Conservation (phyloP, 2,113 vertebrate species). For the Gymnocephalus cernua region DNA sequence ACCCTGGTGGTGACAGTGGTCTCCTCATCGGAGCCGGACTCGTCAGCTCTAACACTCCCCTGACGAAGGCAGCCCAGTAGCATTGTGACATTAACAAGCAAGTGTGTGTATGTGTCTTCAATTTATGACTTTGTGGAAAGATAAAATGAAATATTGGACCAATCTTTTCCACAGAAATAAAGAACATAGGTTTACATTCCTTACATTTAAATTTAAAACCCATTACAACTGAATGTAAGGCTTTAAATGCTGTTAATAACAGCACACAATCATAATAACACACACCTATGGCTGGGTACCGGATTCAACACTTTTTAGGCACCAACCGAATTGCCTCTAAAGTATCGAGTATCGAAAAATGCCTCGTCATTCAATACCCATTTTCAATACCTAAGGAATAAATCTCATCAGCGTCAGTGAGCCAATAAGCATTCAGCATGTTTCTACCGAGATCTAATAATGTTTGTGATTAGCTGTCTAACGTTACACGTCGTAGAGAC, state of each 20-base stretch:
- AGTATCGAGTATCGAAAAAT: no score
- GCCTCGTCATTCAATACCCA: no score
- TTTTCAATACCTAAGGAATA: no score
- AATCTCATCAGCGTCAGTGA: no score
- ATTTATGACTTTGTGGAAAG: neutral
- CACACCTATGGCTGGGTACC: no score
- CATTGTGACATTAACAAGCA: constrained; percentile 70
- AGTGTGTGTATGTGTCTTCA: neutral
- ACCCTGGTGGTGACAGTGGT: constrained; percentile 93
- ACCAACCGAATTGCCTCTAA: no score
- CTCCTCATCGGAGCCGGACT: constrained; percentile 90
- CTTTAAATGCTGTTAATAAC: neutral
- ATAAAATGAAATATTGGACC: neutral
- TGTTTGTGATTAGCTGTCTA: no score
- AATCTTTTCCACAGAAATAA: neutral
- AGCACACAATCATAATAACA: neutral
- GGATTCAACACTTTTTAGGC: no score
- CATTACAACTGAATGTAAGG: neutral
- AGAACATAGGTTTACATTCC: neutral
- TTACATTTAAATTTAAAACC: neutral
- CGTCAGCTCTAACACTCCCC: constrained; percentile 85
- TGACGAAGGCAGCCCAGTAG: constrained; percentile 89
- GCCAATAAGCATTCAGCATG: no score
- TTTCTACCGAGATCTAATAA: no score
- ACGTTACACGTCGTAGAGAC: no score